Evolutionary conservation across 1,140 invertebrate genomes (phyloP).

Genomic region (Bombyx mandarina): DNA sequence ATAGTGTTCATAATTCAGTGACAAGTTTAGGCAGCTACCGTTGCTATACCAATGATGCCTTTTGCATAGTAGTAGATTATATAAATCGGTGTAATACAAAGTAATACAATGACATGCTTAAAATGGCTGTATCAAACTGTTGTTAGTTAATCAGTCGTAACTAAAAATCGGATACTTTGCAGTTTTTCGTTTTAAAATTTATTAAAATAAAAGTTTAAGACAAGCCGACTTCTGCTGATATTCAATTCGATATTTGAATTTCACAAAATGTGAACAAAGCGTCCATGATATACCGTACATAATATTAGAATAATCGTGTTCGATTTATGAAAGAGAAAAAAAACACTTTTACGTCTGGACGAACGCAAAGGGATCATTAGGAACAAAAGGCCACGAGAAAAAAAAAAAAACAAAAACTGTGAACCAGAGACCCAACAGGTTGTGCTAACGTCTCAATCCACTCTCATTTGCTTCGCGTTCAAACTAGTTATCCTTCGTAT

Average conservation of each 20-base stretch:
- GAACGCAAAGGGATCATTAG: slow-evolving; percentile 1
- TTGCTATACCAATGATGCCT: no score
- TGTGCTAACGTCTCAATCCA: slow-evolving; percentile 32
- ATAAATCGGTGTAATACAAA: no score
- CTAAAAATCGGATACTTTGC: no score
- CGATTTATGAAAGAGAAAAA: neutral
- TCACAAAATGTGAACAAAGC: neutral
- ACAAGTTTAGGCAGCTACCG: no score
- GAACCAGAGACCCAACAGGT: slow-evolving; percentile 18
- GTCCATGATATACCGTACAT: neutral
- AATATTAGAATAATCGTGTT: neutral
- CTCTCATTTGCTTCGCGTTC: slow-evolving; percentile 15
- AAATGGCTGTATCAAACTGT: no score
- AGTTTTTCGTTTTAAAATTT: neutral
- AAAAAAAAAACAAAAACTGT: neutral
- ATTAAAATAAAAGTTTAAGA: neutral
- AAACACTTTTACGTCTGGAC: neutral
- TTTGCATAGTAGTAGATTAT: no score
- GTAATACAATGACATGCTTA: no score
- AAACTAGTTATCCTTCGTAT: neutral
- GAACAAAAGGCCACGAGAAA: no score
- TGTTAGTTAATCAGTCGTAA: no score
- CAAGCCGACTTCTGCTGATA: neutral
- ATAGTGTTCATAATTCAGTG: no score
- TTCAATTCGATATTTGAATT: neutral